Base-by-base conservation (phyloP, 1,140 invertebrate species). In the Drosophila neocordata region DNA sequence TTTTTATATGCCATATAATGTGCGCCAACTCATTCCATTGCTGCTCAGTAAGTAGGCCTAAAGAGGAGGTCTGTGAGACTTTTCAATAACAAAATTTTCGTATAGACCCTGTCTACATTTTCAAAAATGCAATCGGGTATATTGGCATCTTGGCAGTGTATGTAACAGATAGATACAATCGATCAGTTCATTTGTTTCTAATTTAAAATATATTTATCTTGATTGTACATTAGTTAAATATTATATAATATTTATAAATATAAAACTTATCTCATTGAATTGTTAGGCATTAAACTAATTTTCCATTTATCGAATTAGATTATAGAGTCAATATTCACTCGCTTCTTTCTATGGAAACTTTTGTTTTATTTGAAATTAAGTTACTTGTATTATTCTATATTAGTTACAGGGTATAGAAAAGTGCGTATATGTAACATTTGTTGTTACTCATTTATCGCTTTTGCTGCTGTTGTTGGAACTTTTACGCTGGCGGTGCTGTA, bases 401-500 rank as follows among this genome's bases (percentile, higher is more conserved):
- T 9, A 3, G 0, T 48, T 48, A 11, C 41, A 48, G 41, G 41
- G 41, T 48, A 48, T 11, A 48, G 9, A 0, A 48, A 15, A 48
- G 41, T 4, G 3, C 8, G 41, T 20, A 9, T 11, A 2, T 48
- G 15, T 20, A 31, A 31, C 27, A 31, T 20, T 20, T 20, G 15
- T 20, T 48, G 41, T 15, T n/a, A 51, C 18, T 65, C 61, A 87
- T 65, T 87, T 87, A 27, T 85, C 81, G 34, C 69, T 67, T 73
- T 85, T 85, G 73, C 81, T 80, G 62, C 73, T 69, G 53, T 56
- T 56, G 52, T 51, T 66, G 55, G 77, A 90, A 66, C 68, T 77
- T 56, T 90, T 90, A 12, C 89, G 85, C 48, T 88, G 82, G 8
- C 85, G 77, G 61, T 89, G 81, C 62, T 90, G 82, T 55, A 90